Percentiles rank a stretch among this genome's conserved stretches.
Evolutionary conservation across 2,113 vertebrate genomes (phyloP).

Genomic region (Lagenorhynchus albirostris): DNA sequence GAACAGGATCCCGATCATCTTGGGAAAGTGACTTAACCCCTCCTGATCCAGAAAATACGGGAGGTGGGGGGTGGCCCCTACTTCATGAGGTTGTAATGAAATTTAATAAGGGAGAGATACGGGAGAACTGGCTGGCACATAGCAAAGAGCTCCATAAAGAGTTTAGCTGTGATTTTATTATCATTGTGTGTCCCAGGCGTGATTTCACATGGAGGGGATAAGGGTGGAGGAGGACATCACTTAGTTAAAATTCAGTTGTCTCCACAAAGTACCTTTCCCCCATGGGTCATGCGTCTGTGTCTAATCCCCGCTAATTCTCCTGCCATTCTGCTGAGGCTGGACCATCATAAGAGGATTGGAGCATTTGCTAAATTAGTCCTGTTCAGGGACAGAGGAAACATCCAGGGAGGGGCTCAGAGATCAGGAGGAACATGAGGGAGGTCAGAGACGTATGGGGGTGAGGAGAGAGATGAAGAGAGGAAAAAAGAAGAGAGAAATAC

Average conservation of each 20-base stretch:
- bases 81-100: background rate
- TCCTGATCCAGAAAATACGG: background rate
- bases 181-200: too few relatives aligned
- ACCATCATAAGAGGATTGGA: conserved; percentile 59
- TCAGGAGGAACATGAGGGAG: background rate
- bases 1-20: fast-evolving
- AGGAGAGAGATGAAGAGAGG: background rate
- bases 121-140: fast-evolving
- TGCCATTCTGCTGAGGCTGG: conserved; percentile 59
- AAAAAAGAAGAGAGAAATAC: background rate
- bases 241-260: background rate
- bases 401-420: background rate
- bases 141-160: fast-evolving
- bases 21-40: background rate
- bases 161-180: background rate
- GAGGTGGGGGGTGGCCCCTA: background rate
- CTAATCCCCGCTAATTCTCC: conserved; percentile 53
- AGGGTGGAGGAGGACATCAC: background rate
- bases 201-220: background rate
- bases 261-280: background rate
- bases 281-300: background rate
- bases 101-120: background rate
- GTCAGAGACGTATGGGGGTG: fast-evolving
- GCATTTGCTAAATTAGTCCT: conserved; percentile 69
- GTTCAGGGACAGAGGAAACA: background rate